Base-by-base conservation (phyloP, 2,888 invertebrate genomes). In the Eupithecia inturbata region DNA sequence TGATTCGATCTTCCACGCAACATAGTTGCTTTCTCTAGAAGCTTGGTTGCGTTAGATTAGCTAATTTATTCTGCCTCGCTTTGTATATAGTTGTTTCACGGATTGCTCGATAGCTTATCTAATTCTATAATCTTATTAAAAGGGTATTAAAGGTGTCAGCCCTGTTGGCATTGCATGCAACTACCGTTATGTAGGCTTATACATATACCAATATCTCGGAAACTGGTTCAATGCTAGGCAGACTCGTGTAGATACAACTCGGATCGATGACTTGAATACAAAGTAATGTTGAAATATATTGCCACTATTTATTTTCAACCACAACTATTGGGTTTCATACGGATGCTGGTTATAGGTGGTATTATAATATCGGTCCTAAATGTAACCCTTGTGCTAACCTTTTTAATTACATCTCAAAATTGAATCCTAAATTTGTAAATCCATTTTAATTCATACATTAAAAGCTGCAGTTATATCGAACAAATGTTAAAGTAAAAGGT, bases 221-320 rank as follows among this genome's bases (percentile, higher is more conserved):
- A 89, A 91, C 90, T 89, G 89, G 91, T 90, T 85, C 87, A 88
- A 84, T 85, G 87, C 83, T 85, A 85, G 83, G 77, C 82, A 83
- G 87, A 90, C 87, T 85, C 82, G 85, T 88, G 87, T 80, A 87
- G 90, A 88, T 89, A 88, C 80, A 76, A 70, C 57, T 74, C 71
- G 71, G 81, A 82, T 75, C 78, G 73, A 73, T 73, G 75, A 73
- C 80, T 78, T 63, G 73, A 74, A 79, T 75, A 78, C 76, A 78
- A 78, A 77, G 68, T 76, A 72, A 77, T 77, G 74, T 70, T 62
- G 60, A 70, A 66, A 71, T 71, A 74, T 71, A 69, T 67, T 68
- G 72, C 70, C 69, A 76, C 71, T 75, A 76, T 77, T 76, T 79
- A 78, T 78, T 75, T 33, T 53, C 60, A 67, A 73, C 73, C 70